Percentiles rank a stretch among this genome's conserved stretches.
These are phyloP conservation scores for Pachymerium ferrugineum DNA, from an alignment of 2,888 invertebrate species.

Conservation along the genomic window DNA sequence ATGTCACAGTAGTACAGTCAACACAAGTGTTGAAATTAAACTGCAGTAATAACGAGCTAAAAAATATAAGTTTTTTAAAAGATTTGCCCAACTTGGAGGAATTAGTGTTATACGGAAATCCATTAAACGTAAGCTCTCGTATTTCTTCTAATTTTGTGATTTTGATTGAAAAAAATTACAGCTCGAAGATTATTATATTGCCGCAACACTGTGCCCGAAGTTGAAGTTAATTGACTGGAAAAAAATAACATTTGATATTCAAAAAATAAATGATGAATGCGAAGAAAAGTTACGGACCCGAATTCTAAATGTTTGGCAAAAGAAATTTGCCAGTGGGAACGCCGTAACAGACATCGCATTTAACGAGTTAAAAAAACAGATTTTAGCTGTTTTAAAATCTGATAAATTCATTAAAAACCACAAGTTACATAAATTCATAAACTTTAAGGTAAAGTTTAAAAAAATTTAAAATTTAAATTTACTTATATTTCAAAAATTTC, in stretches of 20 bases:
- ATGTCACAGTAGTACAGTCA: background rate
- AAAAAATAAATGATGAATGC: background rate
- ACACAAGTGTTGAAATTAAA: background rate
- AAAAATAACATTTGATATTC: background rate
- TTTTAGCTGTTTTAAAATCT: no score
- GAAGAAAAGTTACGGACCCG: background rate
- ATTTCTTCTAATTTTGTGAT: background rate
- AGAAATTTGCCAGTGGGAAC: no score
- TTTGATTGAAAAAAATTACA: background rate
- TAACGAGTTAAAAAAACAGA: no score
- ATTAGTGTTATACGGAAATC: background rate
- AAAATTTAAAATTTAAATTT: no score
- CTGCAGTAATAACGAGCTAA: constrained; percentile 19
- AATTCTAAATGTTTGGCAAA: background rate
- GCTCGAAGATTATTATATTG: constrained; percentile 5
- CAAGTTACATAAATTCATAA: no score
- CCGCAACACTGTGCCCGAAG: background rate
- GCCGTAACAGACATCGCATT: no score
- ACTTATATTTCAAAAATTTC: no score
- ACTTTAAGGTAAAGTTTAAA: no score
- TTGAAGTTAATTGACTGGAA: background rate
- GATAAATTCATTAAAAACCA: no score
- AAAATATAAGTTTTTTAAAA: background rate
- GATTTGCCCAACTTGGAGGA: constrained; percentile 13
- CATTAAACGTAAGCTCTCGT: background rate